Evolutionary conservation across 2,113 vertebrate genomes (phyloP), one percentile per base, ranked within the genome.

Genomic region (Eulacestoma nigropectus): DNA sequence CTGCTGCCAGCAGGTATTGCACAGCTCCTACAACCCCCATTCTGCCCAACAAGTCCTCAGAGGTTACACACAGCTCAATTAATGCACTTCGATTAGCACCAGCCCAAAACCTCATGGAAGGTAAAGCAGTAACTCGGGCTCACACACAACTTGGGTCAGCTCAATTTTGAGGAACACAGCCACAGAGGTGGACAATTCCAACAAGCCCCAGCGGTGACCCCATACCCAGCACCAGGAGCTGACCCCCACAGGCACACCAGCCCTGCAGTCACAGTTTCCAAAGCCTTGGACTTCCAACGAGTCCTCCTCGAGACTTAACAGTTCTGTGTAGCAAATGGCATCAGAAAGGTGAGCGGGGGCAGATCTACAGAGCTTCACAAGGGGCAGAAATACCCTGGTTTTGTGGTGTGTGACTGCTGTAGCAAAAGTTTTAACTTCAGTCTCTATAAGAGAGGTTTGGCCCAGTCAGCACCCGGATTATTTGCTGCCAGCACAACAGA

Each of bases 161-260:
- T 84, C n/a, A 7, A 7, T 22, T 55, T 1, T 42, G 47, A 6
- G 6, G 21, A 42, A 37, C 25, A 27, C 6, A 3, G 3, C 9
- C 29, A 14, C n/a, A 50, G 42, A 63, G 6, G 32, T 52, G 8
- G 2, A 4, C 1, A 1, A 33, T 42, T 26, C 82, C 88, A 80
- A n/a, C 46, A 15, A 62, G n/a, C 30, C 30, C 60, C 42, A 62
- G 23, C 65, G 79, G 65, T 57, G 68, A 64, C 17, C 20, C 23
- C 11, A 27, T 0, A 0, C 7, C 29, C 84, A 33, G 4, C 3
- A 23, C 9, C 42, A 70, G 16, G 74, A 78, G 22, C 37, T 37
- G 50, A 46, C 9, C 60, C 67, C 56, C 5, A 3, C 5, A 3
- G 62, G 20, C 0, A 0, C 4, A 0, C 20, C 74, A 67, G 29